Evolutionary conservation across 2,888 invertebrate genomes (phyloP).

Genomic region (Chloroclystis v-ata): DNA sequence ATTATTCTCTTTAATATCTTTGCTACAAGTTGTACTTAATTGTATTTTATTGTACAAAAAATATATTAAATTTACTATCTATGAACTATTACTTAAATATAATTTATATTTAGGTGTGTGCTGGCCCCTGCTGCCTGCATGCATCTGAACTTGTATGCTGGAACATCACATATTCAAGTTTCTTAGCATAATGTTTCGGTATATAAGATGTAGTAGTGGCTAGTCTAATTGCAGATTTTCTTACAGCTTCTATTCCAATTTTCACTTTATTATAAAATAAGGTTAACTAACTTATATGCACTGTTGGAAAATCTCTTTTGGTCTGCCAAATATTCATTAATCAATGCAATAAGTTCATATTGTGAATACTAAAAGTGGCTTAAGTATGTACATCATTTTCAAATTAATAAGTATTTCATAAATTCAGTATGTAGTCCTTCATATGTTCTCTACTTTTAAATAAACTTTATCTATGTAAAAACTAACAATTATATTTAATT

Average conservation of each 20-base stretch:
- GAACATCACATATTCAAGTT: slow-evolving; percentile 71
- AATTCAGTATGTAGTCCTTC: slow-evolving; percentile 78
- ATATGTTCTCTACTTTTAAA: slow-evolving; percentile 78
- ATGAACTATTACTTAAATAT: slow-evolving; percentile 74
- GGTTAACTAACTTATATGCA: slow-evolving; percentile 73
- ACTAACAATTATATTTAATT: slow-evolving; percentile 78
- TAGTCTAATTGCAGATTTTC: slow-evolving; percentile 78
- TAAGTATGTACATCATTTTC: slow-evolving; percentile 66
- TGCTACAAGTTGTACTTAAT: slow-evolving; percentile 84
- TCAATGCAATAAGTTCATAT: slow-evolving; percentile 75
- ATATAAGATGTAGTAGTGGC: slow-evolving; percentile 76
- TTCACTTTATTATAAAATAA: slow-evolving; percentile 68
- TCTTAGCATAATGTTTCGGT: slow-evolving; percentile 76
- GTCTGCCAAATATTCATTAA: slow-evolving; percentile 75
- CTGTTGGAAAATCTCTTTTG: slow-evolving; percentile 79
- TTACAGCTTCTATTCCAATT: slow-evolving; percentile 78
- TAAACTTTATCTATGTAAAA: slow-evolving; percentile 77
- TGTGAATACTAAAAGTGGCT: slow-evolving; percentile 78
- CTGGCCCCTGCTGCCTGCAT: slow-evolving; percentile 74
- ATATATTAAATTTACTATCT: slow-evolving; percentile 80
- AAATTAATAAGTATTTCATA: slow-evolving; percentile 76
- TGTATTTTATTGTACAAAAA: slow-evolving; percentile 82
- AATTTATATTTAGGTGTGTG: slow-evolving; percentile 76
- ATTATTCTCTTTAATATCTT: slow-evolving; percentile 81
- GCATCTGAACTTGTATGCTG: slow-evolving; percentile 77